Evolutionary conservation across 2,113 vertebrate genomes (phyloP).

Genomic region (Austrofundulus limnaeus): DNA sequence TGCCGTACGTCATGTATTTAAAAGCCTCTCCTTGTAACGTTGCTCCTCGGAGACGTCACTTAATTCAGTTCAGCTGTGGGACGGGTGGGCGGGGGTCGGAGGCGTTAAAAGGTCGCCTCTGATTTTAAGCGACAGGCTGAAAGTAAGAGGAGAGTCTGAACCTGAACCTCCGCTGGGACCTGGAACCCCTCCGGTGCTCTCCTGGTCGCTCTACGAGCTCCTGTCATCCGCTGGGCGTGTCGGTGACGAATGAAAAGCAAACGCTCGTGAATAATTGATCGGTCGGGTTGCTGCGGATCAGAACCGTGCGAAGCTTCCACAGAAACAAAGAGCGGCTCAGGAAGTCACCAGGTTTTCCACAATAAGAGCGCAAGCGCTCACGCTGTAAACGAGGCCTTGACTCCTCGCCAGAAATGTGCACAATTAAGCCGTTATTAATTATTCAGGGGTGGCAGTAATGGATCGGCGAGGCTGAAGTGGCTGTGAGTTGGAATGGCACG

Average conservation of each 20-base stretch:
- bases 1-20: constrained; percentile 38
- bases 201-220: constrained; percentile 59
- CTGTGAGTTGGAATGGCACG: constrained; percentile 52
- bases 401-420: constrained; percentile 22
- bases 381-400: constrained; percentile 27
- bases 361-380: neutral
- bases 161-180: constrained; percentile 63
- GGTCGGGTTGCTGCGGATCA: constrained; percentile 37
- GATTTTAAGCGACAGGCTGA: constrained; percentile 78
- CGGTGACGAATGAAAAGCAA: constrained; percentile 69
- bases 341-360: constrained; percentile 7
- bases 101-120: constrained; percentile 68
- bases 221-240: constrained; percentile 49
- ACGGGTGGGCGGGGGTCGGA: constrained; percentile 5
- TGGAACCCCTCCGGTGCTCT: constrained; percentile 58
- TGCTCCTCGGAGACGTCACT: constrained; percentile 54
- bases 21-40: constrained; percentile 48
- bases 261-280: constrained; percentile 74
- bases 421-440: constrained; percentile 66
- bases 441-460: constrained; percentile 71
- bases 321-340: constrained; percentile 2
- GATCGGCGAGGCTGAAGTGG: constrained; percentile 62
- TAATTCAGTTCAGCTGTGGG: constrained; percentile 65
- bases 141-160: constrained; percentile 67
- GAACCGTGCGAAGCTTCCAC: constrained; percentile 38